Percentiles rank a stretch among this genome's conserved stretches.
Conservation (phyloP, 1,140 invertebrate genomes). For the Campoletis sonorensis region DNA sequence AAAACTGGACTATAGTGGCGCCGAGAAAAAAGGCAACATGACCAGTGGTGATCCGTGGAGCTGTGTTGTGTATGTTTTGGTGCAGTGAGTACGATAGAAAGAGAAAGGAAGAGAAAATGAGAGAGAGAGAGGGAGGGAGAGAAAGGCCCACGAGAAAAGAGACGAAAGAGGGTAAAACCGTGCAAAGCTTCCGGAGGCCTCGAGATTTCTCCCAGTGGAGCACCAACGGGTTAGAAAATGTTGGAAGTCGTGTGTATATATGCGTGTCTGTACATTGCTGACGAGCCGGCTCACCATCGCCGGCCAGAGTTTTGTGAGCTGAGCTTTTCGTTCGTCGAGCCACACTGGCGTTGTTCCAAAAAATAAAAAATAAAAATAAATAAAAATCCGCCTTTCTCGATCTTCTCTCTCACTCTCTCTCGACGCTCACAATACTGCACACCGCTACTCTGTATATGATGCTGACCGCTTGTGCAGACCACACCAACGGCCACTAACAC, state of each 20-base stretch:
- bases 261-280: conserved; percentile 27
- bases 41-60: conserved; percentile 3
- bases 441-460: conserved; percentile 10
- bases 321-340: conserved; percentile 27
- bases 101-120: neutral
- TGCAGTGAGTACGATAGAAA: neutral
- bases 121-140: neutral
- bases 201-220: conserved; percentile 19
- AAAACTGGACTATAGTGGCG: neutral
- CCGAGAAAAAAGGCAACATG: conserved; percentile 3
- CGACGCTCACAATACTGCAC: conserved; percentile 1
- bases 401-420: conserved; percentile 14
- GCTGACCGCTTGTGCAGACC: neutral
- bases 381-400: conserved; percentile 10
- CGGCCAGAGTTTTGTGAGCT: conserved; percentile 5
- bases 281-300: conserved; percentile 12
- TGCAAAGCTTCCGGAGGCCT: conserved; percentile 28
- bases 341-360: conserved; percentile 23
- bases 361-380: neutral
- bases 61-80: conserved; percentile 3
- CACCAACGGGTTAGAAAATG: conserved; percentile 6
- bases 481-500: conserved; percentile 3
- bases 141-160: neutral
- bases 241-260: neutral
- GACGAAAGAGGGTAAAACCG: conserved; percentile 17